Percentiles rank a stretch among this genome's conserved stretches.
phyloP scores from a whole-genome alignment of 2,797 vertebrate species.

The Myiothlypis coronata region DNA sequence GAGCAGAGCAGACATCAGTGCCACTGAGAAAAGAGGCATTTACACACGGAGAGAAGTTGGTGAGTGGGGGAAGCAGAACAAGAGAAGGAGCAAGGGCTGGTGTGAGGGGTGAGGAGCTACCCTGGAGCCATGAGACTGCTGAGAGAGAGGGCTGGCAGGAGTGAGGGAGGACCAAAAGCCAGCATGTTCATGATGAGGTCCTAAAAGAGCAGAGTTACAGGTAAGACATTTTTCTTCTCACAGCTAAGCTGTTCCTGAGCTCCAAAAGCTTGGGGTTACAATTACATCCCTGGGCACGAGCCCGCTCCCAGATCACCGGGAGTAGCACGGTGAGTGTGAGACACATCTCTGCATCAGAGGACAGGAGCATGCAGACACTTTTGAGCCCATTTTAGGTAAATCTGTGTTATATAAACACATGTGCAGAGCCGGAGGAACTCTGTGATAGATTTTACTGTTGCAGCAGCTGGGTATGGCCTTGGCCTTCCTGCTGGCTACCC shows the following conservation, averaged over 20 bases:
- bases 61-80: accelerated
- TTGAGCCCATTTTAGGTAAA: neutral
- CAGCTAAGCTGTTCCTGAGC: neutral
- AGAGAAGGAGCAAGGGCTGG: neutral
- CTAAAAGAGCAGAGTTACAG: neutral
- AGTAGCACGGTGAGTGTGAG: neutral
- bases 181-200: neutral
- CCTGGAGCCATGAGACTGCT: neutral
- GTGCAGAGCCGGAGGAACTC: neutral
- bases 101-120: neutral
- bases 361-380: neutral
- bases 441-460: neutral
- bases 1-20: neutral
- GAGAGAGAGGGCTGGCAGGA: neutral
- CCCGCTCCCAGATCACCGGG: neutral
- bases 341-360: neutral
- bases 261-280: neutral
- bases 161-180: neutral
- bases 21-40: neutral
- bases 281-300: neutral
- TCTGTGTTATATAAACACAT: neutral
- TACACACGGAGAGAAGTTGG: neutral
- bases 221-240: neutral
- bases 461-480: neutral
- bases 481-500: neutral